Percentiles rank a stretch among this genome's conserved stretches.
Evolutionary conservation across 2,888 invertebrate species (phyloP).

Genomic region (Apeira syringaria): DNA sequence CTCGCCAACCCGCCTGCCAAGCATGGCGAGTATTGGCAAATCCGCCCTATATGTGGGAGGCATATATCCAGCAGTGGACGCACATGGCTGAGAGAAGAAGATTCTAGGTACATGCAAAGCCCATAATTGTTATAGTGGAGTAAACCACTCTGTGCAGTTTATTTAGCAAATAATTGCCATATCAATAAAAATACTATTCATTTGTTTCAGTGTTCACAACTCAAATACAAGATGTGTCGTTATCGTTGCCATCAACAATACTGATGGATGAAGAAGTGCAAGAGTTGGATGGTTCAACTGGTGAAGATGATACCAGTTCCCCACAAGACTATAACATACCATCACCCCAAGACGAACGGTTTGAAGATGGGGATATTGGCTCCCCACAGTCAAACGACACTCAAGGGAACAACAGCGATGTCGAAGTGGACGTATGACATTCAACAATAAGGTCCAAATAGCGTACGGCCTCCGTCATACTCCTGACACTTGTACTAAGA

Average conservation of each 20-base stretch:
- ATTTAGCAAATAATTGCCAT: too few species aligned
- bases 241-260: constrained; percentile 78
- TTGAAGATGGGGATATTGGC: constrained; percentile 22
- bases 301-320: constrained; percentile 63
- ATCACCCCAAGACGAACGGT: constrained; percentile 19
- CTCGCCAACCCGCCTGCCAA: too few species aligned
- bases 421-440: constrained; percentile 78
- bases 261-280: constrained; percentile 75
- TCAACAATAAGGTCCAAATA: constrained; percentile 53
- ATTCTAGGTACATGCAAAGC: too few species aligned
- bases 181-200: too few species aligned
- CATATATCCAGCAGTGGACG: too few species aligned
- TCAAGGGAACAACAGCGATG: constrained; percentile 63
- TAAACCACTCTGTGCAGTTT: not conserved
- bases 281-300: constrained; percentile 42
- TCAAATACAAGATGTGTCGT: constrained; percentile 74
- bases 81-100: too few species aligned
- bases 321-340: constrained; percentile 52
- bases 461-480: constrained; percentile 32
- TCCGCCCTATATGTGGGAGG: too few species aligned
- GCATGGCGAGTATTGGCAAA: too few species aligned
- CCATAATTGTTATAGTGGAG: too few species aligned
- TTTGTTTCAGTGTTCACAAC: constrained; percentile 66
- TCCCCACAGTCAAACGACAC: constrained; percentile 58
- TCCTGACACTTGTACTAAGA: constrained; percentile 28